Evolutionary conservation across 2,888 invertebrate species (phyloP).

Genomic region (Cataglyphis livida): DNA sequence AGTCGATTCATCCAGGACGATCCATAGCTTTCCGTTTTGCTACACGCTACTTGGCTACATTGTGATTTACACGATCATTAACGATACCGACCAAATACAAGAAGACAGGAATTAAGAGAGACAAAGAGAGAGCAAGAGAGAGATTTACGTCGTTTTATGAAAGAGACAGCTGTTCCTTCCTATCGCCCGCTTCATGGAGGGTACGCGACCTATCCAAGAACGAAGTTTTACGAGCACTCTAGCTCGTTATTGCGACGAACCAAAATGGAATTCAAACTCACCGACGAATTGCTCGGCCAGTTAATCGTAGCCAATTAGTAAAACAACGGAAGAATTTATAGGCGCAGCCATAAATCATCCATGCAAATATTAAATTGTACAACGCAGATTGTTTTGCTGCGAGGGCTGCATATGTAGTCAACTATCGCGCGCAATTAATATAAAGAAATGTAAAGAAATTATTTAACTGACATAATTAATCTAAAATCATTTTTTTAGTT

Average conservation of each 20-base stretch:
- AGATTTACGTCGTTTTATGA: slow-evolving; percentile 72
- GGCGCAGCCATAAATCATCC: slow-evolving; percentile 35
- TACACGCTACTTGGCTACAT: slow-evolving; percentile 73
- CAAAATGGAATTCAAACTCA: slow-evolving; percentile 62
- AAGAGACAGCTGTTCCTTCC: slow-evolving; percentile 65
- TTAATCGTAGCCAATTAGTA: slow-evolving; percentile 46
- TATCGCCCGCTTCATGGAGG: slow-evolving; percentile 45
- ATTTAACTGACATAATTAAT: not conserved
- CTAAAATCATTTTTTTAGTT: not conserved
- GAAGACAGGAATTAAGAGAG: slow-evolving; percentile 3
- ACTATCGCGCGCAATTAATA: not conserved
- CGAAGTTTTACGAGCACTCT: slow-evolving; percentile 70
- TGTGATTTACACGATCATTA: slow-evolving; percentile 80
- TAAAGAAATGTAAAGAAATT: not conserved
- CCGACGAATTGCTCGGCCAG: slow-evolving; percentile 48
- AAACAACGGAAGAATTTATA: slow-evolving; percentile 50
- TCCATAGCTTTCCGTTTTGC: slow-evolving; percentile 58
- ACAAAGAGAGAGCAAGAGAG: slow-evolving; percentile 47
- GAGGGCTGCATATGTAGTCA: not conserved
- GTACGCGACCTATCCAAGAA: slow-evolving; percentile 50
- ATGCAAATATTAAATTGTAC: slow-evolving; percentile 38
- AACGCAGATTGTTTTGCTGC: slow-evolving; percentile 15
- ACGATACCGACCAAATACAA: slow-evolving; percentile 66
- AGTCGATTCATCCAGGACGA: slow-evolving; percentile 64
- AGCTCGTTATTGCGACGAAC: slow-evolving; percentile 64